Evolutionary conservation across 2,113 vertebrate genomes (phyloP).

Genomic region (Chionodraco myersi): DNA sequence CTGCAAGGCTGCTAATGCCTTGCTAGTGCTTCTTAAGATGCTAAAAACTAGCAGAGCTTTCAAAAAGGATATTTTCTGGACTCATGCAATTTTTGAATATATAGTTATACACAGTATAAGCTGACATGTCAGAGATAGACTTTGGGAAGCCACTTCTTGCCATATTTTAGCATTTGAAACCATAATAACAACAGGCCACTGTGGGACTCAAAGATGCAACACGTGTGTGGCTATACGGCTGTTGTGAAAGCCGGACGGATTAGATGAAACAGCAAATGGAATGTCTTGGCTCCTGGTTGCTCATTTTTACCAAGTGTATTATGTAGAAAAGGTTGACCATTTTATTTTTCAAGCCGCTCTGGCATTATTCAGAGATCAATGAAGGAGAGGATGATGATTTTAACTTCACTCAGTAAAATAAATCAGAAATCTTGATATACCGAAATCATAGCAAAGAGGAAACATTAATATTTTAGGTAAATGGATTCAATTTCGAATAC

Average conservation of each 20-base stretch:
- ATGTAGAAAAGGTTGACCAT: not conserved
- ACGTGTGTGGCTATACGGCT: not conserved
- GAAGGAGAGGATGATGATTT: not conserved
- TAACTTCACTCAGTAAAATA: not conserved
- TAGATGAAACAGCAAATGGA: not conserved
- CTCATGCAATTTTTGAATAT: not conserved
- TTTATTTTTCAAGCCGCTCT: slow-evolving; percentile 2
- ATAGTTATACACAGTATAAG: not conserved
- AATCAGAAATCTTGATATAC: not conserved
- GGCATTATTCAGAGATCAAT: not conserved
- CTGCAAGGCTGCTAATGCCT: not conserved
- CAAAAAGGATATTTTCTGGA: not conserved
- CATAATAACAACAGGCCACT: slow-evolving; percentile 9
- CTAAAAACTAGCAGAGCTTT: not conserved
- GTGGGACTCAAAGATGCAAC: slow-evolving; percentile 1
- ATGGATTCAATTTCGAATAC: not conserved
- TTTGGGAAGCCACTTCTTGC: not conserved
- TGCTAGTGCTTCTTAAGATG: not conserved
- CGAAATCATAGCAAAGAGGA: not conserved
- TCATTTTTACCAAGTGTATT: not conserved
- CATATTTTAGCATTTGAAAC: slow-evolving; percentile 1
- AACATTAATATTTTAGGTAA: not conserved
- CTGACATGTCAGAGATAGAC: not conserved
- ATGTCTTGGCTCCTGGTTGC: not conserved
- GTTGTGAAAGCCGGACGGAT: slow-evolving; percentile 6